These are phyloP conservation scores for Patiria pectinifera DNA, from an alignment of 53 echinoderm and acorn worm species.

Conservation along the genomic window DNA sequence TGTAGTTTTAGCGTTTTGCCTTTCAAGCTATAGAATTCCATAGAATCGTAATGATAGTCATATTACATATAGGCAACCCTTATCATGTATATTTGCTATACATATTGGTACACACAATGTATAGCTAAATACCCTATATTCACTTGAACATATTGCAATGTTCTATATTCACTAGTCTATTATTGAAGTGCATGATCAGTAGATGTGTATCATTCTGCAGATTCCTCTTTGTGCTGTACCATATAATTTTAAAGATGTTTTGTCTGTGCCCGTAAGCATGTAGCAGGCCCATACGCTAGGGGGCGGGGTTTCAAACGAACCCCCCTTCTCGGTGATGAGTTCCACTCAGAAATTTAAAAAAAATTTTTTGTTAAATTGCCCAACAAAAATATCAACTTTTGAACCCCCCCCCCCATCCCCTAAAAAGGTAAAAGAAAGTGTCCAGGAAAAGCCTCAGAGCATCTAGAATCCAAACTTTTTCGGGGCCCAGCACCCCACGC, in stretches of 20 bases:
- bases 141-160: not conserved
- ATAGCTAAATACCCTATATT: not conserved
- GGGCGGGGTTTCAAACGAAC: too few species aligned
- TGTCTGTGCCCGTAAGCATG: too few species aligned
- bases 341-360: too few species aligned
- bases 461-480: too few species aligned
- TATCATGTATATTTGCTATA: not conserved
- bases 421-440: too few species aligned
- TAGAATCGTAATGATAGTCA: not conserved
- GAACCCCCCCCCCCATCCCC: too few species aligned
- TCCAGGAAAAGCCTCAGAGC: too few species aligned
- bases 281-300: too few species aligned
- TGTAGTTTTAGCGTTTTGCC: not conserved
- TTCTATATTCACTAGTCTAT: not conserved
- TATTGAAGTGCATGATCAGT: not conserved
- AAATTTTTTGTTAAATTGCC: too few species aligned
- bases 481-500: too few species aligned
- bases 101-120: not conserved
- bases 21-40: not conserved
- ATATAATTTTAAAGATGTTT: not conserved
- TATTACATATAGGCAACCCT: not conserved
- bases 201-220: not conserved
- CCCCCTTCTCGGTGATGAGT: too few species aligned
- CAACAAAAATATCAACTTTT: too few species aligned
- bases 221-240: not conserved